Evolutionary conservation across 2,888 invertebrate genomes (phyloP).

Genomic region (Chesias legatella): DNA sequence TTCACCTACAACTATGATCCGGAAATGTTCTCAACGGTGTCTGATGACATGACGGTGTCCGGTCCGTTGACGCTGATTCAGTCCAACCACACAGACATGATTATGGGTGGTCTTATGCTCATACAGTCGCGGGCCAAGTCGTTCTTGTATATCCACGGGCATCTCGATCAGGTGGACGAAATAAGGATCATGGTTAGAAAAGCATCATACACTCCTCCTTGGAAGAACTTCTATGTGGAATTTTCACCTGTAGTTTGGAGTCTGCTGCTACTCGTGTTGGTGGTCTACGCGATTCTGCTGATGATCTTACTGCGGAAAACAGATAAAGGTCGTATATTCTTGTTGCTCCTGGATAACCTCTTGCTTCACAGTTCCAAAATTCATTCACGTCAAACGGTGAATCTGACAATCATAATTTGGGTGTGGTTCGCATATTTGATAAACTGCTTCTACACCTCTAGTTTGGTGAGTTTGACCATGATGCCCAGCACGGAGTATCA

Average conservation of each 20-base stretch:
- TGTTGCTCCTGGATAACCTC: slow-evolving; percentile 40
- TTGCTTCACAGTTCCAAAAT: slow-evolving; percentile 37
- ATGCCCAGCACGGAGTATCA: slow-evolving; percentile 30
- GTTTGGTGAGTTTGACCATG: slow-evolving; percentile 33
- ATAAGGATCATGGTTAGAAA: slow-evolving; percentile 42
- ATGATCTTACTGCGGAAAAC: slow-evolving; percentile 24
- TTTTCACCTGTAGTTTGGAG: slow-evolving; percentile 45
- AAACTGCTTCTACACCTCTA: slow-evolving; percentile 35
- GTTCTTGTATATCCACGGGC: slow-evolving; percentile 41
- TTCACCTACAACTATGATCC: slow-evolving; percentile 32
- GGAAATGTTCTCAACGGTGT: slow-evolving; percentile 36
- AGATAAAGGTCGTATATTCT: slow-evolving; percentile 34
- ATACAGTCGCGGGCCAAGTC: slow-evolving; percentile 26
- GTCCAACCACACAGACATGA: slow-evolving; percentile 30
- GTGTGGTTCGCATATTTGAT: slow-evolving; percentile 43
- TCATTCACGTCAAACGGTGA: slow-evolving; percentile 25
- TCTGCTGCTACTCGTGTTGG: slow-evolving; percentile 32
- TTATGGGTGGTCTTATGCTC: slow-evolving; percentile 37
- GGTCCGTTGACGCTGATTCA: no score
- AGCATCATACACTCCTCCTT: slow-evolving; percentile 32
- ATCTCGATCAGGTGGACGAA: slow-evolving; percentile 42
- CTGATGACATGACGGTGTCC: slow-evolving; percentile 24
- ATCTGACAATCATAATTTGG: slow-evolving; percentile 43
- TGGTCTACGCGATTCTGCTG: slow-evolving; percentile 33
- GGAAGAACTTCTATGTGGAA: slow-evolving; percentile 44